Evolutionary conservation across 2,797 vertebrate species (phyloP), one percentile per base, ranked within the genome.

Genomic region (Myripristis murdjan): DNA sequence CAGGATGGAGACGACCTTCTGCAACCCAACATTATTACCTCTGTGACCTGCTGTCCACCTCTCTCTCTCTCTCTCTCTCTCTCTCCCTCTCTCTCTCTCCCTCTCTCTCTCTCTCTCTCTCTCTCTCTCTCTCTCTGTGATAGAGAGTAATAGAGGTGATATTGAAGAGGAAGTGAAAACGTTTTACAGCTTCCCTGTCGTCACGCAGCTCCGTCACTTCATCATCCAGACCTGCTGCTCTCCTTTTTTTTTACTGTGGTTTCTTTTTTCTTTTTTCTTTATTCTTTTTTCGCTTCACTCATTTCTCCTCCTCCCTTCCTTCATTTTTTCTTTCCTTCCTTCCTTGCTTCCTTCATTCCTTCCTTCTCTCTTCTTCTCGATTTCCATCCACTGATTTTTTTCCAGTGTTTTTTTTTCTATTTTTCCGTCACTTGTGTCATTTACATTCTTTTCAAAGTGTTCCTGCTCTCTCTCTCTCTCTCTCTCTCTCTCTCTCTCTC

Each of bases 121-220:
- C 28, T 6, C 28, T 28, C 6, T 6, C 6, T 28, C 28, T 28
- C 20, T 20, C 20, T 20, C 20, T 20, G 20, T 20, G n/a, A n/a
- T n/a, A n/a, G n/a, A n/a, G n/a, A n/a, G 20, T 9, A 10, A 48
- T 48, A 48, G 65, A 53, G 56, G 10, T 78, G 77, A 78, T 83
- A 20, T 28, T n/a, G n/a, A n/a, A n/a, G n/a, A n/a, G n/a, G n/a
- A n/a, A n/a, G n/a, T n/a, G n/a, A n/a, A n/a, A 61, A 49, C 64
- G 56, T 91, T 87, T 89, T 84, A 87, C 78, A 82, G 81, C 24
- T 33, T 64, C 57, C 41, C 70, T 82, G 84, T 89, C 88, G 69
- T 84, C 87, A 82, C 72, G 37, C 79, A 28, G 67, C 22, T 73
- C 86, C 87, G 79, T 81, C 87, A 87, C 83, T 87, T 81, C 87